Base-by-base conservation (phyloP, 2,113 vertebrate species). In the Trinectes maculatus region DNA sequence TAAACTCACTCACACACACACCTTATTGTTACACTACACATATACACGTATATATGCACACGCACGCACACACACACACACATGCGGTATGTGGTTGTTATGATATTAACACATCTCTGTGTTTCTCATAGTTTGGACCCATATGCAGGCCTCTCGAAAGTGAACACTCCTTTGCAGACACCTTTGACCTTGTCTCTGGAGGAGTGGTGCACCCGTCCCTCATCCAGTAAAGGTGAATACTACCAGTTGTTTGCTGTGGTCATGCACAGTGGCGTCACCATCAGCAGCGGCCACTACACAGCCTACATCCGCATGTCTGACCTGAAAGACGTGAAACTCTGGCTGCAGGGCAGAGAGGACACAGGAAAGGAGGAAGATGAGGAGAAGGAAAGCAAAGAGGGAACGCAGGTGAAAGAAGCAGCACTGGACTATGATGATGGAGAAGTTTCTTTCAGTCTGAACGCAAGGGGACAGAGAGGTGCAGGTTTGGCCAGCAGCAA, bases 181-280 rank as follows among this genome's bases (percentile, higher is more conserved):
- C 97, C 98, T 0, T 89, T 99, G 19, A 87, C 84, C 24, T 62
- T 99, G 82, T 98, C 96, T 0, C 91, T 99, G 18, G 92, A 96
- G 49, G 98, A 99, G 71, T 99, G 98, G 98, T 96, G 96, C 90
- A 96, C 95, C 0, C 90, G 86, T 56, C 92, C 94, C 25, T 94
- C 92, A 6, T 93, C 93, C 21, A 21, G 43, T 0, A 56, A 67
- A n/a, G 94, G 89, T 0, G 94, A 96, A 74, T 91, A 84, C 77
- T 99, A 99, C 16, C 92, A 95, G 58, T 88, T 99, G 6, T 99
- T 99, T 39, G 98, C 95, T 0, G 96, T 99, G 67, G 95, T 99
- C 24, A 99, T 99, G 98, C 98, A 99, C 85, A 99, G 96, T 8
- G 98, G 98, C 33, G 92, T 98, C 67, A 98, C 97, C 6, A 99